Base-by-base conservation (phyloP, 2,797 vertebrate genomes). In the Luscinia megarhynchos region DNA sequence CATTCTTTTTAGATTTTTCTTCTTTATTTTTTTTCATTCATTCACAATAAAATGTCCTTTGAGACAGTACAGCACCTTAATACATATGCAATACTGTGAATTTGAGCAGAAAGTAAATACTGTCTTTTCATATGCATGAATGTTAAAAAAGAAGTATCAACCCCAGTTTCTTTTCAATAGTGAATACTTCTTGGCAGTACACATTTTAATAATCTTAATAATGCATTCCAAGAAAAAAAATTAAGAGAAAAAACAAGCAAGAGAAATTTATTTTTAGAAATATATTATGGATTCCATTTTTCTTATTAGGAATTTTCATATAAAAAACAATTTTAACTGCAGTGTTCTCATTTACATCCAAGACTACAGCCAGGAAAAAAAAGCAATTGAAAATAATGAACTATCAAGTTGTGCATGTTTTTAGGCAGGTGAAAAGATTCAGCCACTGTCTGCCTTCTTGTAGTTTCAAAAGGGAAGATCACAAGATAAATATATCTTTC, bases 401-500 rank as follows among this genome's bases (percentile, higher is more conserved):
- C 19, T 70, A 32, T 61, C 36, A 73, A 43, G 19, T n/a, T 59
- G 5, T 58, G 19, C 15, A 14, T 73, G n/a, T 58, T 45, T 54
- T 58, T 26, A 63, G 26, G 63, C 17, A 77, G 45, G 34, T 20
- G 6, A 73, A 77, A 36, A 54, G 11, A 55, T 77, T 59, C 6
- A 10, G 16, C n/a, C 21, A 50, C 18, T 34, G 12, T 30, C 24
- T 15, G 58, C n/a, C 12, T 50, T 59, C 13, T 19, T 0, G 0
- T 20, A 54, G 16, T 29, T 89, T 82, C 64, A 63, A 63, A 50
- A 50, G 22, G 14, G 17, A 73, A 85, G 61, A 81, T 54, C 34
- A n/a, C 10, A 64, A 34, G 22, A 58, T 54, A 62, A 58, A 48
- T 9, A 12, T 27, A 1, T 69, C 58, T 89, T 89, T 69, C 29